Evolutionary conservation across 2,797 vertebrate species (phyloP).

Genomic region (Sternarchorhynchus goeldii): DNA sequence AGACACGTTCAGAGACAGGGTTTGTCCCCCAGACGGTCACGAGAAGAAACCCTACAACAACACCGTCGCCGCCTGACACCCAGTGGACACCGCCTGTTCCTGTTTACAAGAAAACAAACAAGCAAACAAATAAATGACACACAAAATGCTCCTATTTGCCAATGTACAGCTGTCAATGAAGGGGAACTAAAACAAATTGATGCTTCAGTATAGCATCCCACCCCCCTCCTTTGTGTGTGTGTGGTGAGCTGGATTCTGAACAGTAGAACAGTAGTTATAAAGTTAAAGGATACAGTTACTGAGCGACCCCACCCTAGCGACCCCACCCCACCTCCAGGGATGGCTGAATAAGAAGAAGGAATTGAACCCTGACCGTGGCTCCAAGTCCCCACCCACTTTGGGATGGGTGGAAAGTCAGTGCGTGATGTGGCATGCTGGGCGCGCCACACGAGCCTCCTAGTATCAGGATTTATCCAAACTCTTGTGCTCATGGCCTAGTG

Average conservation of each 20-base stretch:
- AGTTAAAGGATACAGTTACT: constrained; percentile 19
- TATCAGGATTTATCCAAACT: background rate
- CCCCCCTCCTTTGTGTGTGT: constrained; percentile 9
- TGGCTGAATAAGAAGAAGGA: constrained; percentile 11
- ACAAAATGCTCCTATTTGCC: no score
- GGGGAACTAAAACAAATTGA: background rate
- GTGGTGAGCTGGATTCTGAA: constrained; percentile 24
- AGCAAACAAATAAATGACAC: constrained; percentile 11
- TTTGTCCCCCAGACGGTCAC: no score
- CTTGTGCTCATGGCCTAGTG: background rate
- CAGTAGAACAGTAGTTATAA: background rate
- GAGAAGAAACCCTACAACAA: no score
- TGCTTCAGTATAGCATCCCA: constrained; percentile 9
- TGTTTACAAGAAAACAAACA: constrained; percentile 2
- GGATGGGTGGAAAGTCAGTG: constrained; percentile 8
- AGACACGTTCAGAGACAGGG: background rate
- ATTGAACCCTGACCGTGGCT: background rate
- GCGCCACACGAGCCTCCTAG: background rate
- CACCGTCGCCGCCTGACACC: background rate
- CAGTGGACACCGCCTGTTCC: background rate
- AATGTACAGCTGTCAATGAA: no score
- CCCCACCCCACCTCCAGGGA: constrained; percentile 1
- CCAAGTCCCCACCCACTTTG: constrained; percentile 7
- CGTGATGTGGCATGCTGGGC: constrained; percentile 34
- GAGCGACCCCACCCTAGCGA: background rate